These are phyloP conservation scores for Pachydiplax longipennis DNA, from an alignment of 2,888 invertebrate species.

Conservation along the genomic window DNA sequence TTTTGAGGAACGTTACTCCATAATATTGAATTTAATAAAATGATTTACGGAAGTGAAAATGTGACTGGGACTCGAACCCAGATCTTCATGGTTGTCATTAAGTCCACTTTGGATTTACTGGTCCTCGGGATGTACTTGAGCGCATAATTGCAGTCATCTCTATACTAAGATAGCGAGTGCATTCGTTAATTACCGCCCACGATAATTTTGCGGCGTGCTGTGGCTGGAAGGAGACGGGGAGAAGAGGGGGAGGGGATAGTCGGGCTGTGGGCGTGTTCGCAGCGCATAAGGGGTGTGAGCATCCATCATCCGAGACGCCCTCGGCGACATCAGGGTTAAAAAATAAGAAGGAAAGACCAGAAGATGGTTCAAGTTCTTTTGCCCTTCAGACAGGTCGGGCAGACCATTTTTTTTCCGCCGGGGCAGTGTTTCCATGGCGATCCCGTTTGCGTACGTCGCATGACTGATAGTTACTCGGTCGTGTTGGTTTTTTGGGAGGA, in stretches of 20 bases:
- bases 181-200: too few relatives aligned
- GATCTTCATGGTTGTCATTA: too few relatives aligned
- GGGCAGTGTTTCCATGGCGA: neutral
- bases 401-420: neutral
- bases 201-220: neutral
- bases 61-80: too few relatives aligned
- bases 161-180: too few relatives aligned
- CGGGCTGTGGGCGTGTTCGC: neutral
- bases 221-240: neutral
- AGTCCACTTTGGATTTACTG: too few relatives aligned
- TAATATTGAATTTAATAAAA: too few relatives aligned
- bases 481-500: neutral
- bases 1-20: too few relatives aligned
- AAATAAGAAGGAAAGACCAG: neutral
- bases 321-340: neutral
- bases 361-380: constrained; percentile 7
- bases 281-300: neutral
- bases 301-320: neutral
- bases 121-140: too few relatives aligned
- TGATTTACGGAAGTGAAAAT: too few relatives aligned
- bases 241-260: neutral
- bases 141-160: too few relatives aligned
- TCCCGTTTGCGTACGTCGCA: neutral
- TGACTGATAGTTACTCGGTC: constrained; percentile 16
- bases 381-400: neutral